Base-by-base conservation (phyloP, 2,888 invertebrate species). In the Gisinianus flammeolus region DNA sequence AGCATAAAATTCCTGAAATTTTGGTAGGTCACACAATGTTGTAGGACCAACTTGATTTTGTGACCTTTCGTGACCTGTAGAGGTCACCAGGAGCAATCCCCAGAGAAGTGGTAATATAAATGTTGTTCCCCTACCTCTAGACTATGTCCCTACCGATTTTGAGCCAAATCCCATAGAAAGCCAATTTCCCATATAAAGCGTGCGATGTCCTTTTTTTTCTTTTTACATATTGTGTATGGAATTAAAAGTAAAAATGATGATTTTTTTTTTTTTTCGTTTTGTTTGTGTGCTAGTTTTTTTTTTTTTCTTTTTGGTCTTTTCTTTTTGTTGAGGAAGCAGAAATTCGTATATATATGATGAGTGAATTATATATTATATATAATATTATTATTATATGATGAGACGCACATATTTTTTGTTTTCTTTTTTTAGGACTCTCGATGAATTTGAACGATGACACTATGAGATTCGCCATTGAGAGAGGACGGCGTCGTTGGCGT, bases 401-500 rank as follows among this genome's bases (percentile, higher is more conserved):
- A 44, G 35, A 35, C 6, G n/a, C n/a, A n/a, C 19, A 44, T 44
- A 6, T 44, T 16, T 44, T 44, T 44, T 16, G 2, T 44, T 16
- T 44, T 44, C 19, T 16, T 2, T 44, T 4, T 4, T 44, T 62
- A 62, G 28, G 62, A 54, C 70, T 80, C 81, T 73, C 82, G 82
- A 81, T 83, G 83, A 75, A 83, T 79, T 74, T 83, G 81, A 80
- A 83, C 83, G 76, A 82, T 78, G 70, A 83, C 80, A 81, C 76
- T 83, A 74, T 79, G 81, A 68, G 82, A 75, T 79, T 82, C 83
- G 72, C 79, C 82, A 80, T 80, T 80, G 62, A 72, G 52, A 69
- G 83, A 81, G 81, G 84, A 84, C 82, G 84, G 82, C 76, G 84
- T 81, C 67, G 83, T 80, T 79, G 83, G 81, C 81, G 79, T 80